A percentile compares a stretch with the other conserved stretches of the same genome.
Conservation (phyloP, 2,888 invertebrate species). For the Yponomeuta malinellus region DNA sequence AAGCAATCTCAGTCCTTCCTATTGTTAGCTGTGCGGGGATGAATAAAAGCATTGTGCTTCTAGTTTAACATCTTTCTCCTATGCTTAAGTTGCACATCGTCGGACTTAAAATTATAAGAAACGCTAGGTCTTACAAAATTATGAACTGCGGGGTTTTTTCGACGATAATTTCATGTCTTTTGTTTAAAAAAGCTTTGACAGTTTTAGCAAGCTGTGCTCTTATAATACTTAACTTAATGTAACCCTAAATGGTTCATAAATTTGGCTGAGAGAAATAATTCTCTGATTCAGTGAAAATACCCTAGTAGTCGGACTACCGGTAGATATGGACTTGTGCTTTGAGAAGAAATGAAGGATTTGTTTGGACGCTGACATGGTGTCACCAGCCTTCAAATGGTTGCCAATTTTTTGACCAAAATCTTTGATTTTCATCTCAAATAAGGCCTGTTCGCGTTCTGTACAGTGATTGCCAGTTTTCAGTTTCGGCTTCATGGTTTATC, state of each 20-base stretch:
- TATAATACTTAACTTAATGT: too few relatives aligned
- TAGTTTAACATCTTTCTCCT: not conserved
- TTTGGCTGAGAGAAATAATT: too few relatives aligned
- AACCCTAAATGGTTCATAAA: too few relatives aligned
- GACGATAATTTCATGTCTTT: not conserved
- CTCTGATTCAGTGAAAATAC: too few relatives aligned
- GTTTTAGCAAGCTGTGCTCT: too few relatives aligned
- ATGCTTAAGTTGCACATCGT: not conserved
- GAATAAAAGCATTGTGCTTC: slow-evolving; percentile 1
- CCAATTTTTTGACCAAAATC: not conserved
- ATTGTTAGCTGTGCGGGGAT: not conserved
- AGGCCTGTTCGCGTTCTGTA: too few relatives aligned
- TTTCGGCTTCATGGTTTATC: too few relatives aligned
- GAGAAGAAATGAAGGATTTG: too few relatives aligned
- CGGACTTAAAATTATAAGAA: not conserved
- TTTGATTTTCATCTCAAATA: not conserved
- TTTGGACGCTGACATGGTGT: too few relatives aligned
- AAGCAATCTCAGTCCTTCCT: not conserved
- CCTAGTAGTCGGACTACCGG: too few relatives aligned
- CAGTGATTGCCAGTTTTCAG: too few relatives aligned
- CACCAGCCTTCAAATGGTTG: not conserved
- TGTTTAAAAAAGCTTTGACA: not conserved
- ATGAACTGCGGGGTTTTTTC: not conserved
- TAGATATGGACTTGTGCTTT: too few relatives aligned
- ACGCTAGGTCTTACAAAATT: not conserved